Evolutionary conservation across 2,113 vertebrate genomes (phyloP).

Genomic region (Burhinus bistriatus): DNA sequence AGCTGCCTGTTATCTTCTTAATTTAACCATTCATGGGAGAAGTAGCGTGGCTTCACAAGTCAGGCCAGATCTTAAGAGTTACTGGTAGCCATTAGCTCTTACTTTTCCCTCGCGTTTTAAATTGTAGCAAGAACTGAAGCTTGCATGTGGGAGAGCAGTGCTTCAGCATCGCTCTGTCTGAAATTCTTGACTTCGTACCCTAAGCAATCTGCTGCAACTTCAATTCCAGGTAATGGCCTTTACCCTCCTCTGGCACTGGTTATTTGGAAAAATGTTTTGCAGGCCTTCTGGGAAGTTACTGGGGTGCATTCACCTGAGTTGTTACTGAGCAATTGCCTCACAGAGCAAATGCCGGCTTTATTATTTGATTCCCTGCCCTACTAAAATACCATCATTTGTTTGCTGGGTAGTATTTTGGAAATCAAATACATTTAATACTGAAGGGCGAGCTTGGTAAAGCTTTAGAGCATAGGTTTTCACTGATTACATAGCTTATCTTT

Average conservation of each 20-base stretch:
- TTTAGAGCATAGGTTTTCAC: neutral
- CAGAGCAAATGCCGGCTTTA: neutral
- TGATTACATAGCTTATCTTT: neutral
- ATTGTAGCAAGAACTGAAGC: neutral
- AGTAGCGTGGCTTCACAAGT: neutral
- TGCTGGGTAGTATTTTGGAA: neutral
- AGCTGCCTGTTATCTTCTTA: neutral
- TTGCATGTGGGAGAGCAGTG: accelerated
- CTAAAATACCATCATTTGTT: neutral
- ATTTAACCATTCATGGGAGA: neutral
- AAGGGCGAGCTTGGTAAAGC: neutral
- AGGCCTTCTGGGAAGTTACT: neutral
- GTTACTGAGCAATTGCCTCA: neutral
- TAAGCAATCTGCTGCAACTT: neutral
- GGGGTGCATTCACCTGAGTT: neutral
- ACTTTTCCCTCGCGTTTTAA: neutral
- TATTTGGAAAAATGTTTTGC: neutral
- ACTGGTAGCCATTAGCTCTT: neutral
- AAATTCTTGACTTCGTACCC: neutral
- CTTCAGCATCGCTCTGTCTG: neutral
- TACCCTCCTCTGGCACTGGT: neutral
- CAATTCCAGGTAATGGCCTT: neutral
- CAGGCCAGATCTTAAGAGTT: neutral
- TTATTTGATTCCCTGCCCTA: neutral
- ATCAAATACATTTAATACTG: neutral